Percentiles rank a stretch among this genome's conserved stretches.
Conservation (phyloP, 2,888 invertebrate species). For the Erebia epiphron region DNA sequence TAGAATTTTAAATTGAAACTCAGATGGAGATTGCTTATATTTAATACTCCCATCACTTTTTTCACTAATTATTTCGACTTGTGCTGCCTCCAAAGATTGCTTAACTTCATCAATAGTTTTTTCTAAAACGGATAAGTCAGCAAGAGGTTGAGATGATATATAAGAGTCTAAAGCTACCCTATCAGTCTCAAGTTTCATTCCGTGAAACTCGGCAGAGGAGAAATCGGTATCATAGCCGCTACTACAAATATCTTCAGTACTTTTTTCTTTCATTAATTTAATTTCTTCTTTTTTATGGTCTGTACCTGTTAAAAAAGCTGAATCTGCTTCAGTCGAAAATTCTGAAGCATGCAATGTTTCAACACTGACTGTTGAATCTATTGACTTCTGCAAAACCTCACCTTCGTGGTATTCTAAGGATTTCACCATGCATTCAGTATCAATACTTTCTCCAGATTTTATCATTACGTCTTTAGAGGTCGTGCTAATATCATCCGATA, state of each 20-base stretch:
- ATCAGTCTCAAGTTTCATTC: conserved; percentile 78
- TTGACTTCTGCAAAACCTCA: conserved; percentile 78
- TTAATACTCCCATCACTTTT: conserved; percentile 85
- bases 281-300: conserved; percentile 74
- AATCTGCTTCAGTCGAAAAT: conserved; percentile 79
- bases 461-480: conserved; percentile 77
- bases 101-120: conserved; percentile 88
- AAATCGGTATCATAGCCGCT: conserved; percentile 86
- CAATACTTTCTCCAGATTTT: conserved; percentile 78
- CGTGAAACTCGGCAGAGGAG: conserved; percentile 85
- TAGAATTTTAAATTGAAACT: conserved; percentile 87
- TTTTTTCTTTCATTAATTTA: conserved; percentile 76
- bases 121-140: conserved; percentile 84
- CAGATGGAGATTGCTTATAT: conserved; percentile 88
- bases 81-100: conserved; percentile 87
- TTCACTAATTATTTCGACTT: conserved; percentile 86
- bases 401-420: conserved; percentile 79
- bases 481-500: conserved; percentile 70
- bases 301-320: conserved; percentile 75
- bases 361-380: conserved; percentile 79
- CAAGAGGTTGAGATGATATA: conserved; percentile 75
- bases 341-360: conserved; percentile 80
- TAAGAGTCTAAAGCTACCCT: conserved; percentile 77
- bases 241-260: conserved; percentile 86
- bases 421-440: conserved; percentile 79